Evolutionary conservation across 2,888 invertebrate genomes (phyloP), one percentile per base, ranked within the genome.

Genomic region (Leucophenga montana): DNA sequence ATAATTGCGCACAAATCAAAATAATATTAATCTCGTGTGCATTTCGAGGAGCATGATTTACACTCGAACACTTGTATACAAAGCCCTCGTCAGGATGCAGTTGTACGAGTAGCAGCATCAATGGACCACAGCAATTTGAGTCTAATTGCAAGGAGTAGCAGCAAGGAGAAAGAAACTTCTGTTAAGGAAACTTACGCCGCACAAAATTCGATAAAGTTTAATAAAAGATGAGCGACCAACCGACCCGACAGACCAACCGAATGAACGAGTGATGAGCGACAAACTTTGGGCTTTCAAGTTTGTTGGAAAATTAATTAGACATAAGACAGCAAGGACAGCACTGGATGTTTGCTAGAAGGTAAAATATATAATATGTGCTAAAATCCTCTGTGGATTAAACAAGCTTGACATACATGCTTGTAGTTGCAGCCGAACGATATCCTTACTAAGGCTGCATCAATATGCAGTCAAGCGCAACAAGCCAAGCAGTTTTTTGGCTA

Each of bases 341-440:
- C 14, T 22, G 20, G 57, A 66, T 4, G 50, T 16, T 6, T 11
- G 50, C 9, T 67, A 66, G 57, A 68, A 71, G 69, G 62, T 11
- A 13, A 22, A 50, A 64, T 6, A 11, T 22, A 53, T 65, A 6
- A 18, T 77, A 82, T 80, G 80, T 84, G 80, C 74, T 76, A 81
- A 83, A 81, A 81, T 81, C 83, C 62, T 81, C 78, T 44, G 61
- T 78, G 81, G 83, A 81, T 84, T 81, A 73, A 81, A 75, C 76
- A 74, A 74, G 54, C 62, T 71, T 73, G 59, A 66, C 68, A 73
- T 67, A 6, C 33, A 61, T 50, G 16, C 18, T 50, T 50, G n/a
- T 27, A 27, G 27, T 27, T 27, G 46, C 46, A 44, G 44, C n/a
- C n/a, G n/a, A 2, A 3, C 27, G 31, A 13, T 27, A 57, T 33